Evolutionary conservation across 2,113 vertebrate species (phyloP).

Genomic region (Chascanopsetta lugubris): DNA sequence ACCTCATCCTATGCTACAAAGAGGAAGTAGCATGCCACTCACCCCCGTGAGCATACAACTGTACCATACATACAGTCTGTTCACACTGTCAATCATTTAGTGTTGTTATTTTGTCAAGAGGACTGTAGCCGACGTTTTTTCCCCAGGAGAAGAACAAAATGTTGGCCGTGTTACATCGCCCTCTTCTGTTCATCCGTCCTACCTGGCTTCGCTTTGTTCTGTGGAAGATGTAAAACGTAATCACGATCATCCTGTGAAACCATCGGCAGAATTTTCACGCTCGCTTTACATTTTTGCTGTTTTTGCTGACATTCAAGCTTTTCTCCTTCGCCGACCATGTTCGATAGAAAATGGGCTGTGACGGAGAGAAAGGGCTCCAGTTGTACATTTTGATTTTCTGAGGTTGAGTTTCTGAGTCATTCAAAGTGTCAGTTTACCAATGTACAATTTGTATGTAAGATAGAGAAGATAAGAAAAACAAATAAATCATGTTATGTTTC

Average conservation of each 20-base stretch:
- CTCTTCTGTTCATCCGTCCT: constrained; percentile 23
- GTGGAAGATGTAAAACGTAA: constrained; percentile 27
- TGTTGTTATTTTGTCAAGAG: constrained; percentile 62
- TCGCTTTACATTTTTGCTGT: constrained; percentile 33
- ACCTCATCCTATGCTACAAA: constrained; percentile 44
- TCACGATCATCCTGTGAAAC: constrained; percentile 7
- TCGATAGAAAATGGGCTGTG: constrained; percentile 33
- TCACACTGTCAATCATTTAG: constrained; percentile 52
- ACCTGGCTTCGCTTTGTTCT: constrained; percentile 2
- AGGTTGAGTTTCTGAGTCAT: constrained; percentile 43
- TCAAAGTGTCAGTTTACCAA: constrained; percentile 66
- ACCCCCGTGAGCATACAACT: constrained; percentile 52
- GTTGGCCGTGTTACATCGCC: constrained; percentile 6
- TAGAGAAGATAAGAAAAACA: constrained; percentile 65
- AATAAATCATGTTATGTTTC: constrained; percentile 72
- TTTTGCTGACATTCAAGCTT: constrained; percentile 29
- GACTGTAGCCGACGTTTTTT: constrained; percentile 19
- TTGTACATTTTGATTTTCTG: constrained; percentile 49
- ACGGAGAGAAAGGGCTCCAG: constrained; percentile 56
- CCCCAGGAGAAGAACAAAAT: constrained; percentile 6
- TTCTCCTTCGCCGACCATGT: constrained; percentile 39
- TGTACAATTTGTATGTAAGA: constrained; percentile 82
- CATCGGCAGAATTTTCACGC: constrained; percentile 10
- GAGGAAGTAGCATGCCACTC: constrained; percentile 64
- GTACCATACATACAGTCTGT: constrained; percentile 55